Evolutionary conservation across 2,113 vertebrate genomes (phyloP), one percentile per base, ranked within the genome.

Genomic region (Piaya cayana): DNA sequence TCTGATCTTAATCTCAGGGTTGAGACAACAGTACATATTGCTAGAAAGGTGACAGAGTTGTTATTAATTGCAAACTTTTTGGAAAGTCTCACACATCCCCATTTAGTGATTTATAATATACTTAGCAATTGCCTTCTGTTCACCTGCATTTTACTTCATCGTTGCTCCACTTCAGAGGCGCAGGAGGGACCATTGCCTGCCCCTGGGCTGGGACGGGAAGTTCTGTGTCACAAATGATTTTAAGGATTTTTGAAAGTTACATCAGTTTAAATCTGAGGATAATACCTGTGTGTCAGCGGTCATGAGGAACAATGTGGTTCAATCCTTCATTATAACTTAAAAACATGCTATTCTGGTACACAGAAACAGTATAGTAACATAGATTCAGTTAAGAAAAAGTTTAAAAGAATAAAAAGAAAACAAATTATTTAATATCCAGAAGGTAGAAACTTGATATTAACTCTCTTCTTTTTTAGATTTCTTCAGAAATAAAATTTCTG

Each of bases 51-150:
- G 47, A 64, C 37, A 85, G 70, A 86, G 60, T 58, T 92, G 25
- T 74, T 81, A 68, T 81, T 88, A 89, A 95, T 91, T 71, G 52
- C 50, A 92, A 71, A 92, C 49, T 30, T 91, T 81, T 77, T 82
- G 72, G 55, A 88, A 91, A 65, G 39, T 55, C 72, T 94, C 77
- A 77, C 49, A 47, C 42, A 92, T 58, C n/a, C n/a, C 58, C 55
- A 68, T 87, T 93, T 81, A 88, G 55, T 81, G 68, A 90, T 89
- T 95, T 82, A 37, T 22, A 82, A 88, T 85, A 84, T 84, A 72
- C 34, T 90, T 82, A 90, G 75, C 81, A 71, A 82, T 79, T 91
- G 55, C 77, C 63, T 92, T 93, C 82, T 83, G 37, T 90, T 91
- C 55, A 0, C 90, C 90, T 92, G 71, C 12, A n/a, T 21, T 93